Evolutionary conservation across 2,113 vertebrate genomes (phyloP).

Genomic region (Rhinoderma darwinii): DNA sequence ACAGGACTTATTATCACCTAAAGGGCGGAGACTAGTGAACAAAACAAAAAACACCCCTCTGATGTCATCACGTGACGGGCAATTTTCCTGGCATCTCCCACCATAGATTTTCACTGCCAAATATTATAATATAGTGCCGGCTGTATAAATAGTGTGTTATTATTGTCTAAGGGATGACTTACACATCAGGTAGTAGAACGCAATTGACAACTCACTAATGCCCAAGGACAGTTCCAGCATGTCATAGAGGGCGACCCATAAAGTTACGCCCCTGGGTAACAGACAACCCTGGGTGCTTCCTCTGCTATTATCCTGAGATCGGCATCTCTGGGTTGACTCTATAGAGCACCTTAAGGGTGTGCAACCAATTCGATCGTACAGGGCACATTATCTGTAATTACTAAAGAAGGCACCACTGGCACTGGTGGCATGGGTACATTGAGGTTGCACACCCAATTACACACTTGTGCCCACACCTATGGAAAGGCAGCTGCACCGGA

Average conservation of each 20-base stretch:
- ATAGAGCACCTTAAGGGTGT: no score
- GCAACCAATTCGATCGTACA: no score
- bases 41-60: constrained; percentile 35
- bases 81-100: not conserved
- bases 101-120: not conserved
- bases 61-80: not conserved
- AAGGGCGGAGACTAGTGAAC: not conserved
- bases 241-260: not conserved
- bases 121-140: not conserved
- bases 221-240: not conserved
- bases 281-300: no score
- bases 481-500: no score
- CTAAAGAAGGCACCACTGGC: no score
- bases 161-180: not conserved
- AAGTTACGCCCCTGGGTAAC: no score
- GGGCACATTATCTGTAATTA: no score
- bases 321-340: no score
- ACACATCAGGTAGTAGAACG: not conserved
- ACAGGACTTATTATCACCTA: constrained; percentile 48
- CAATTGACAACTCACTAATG: not conserved
- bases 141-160: constrained; percentile 8
- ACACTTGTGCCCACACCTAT: no score
- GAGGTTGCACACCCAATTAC: no score
- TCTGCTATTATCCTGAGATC: no score
- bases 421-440: no score